Evolutionary conservation across 2,888 invertebrate species (phyloP), one percentile per base, ranked within the genome.

Genomic region (Notodonta dromedarius): DNA sequence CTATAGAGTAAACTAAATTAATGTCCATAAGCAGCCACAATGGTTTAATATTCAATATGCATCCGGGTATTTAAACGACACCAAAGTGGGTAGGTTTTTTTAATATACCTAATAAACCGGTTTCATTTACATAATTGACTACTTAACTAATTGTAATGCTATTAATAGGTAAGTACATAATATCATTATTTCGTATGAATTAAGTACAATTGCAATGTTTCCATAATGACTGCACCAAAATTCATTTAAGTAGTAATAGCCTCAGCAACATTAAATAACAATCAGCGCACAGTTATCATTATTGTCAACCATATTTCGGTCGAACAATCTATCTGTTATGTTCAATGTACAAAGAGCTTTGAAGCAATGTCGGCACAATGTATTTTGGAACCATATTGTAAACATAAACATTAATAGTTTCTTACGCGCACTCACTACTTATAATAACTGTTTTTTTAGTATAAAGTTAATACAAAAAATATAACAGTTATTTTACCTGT

Each of bases 401-500:
- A 54, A 54, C 39, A 54, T 6, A 1, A 35, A 39, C n/a, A 39
- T 54, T 39, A 39, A 54, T 54, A 35, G 39, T 39, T 54, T 39
- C 12, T 53, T 48, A 14, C 52, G 52, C 32, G 52, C 52, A 32
- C 32, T 52, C 7, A 32, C 24, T 52, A 13, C 48, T 24, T 13
- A 16, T 9, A n/a, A 16, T 7, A 16, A 16, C 16, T 9, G 16
- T 5, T 50, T 52, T 16, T 51, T 48, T n/a, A 54, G 14, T 50
- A 54, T 5, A 52, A 39, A 1, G 52, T 39, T 54, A 54, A 14
- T 54, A 24, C 35, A n/a, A 9, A 0, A 9, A 14, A 39, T n/a
- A n/a, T n/a, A 52, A 54, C 54, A 39, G 39, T 39, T 39, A 39
- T 54, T 54, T 54, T 80, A 93, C 93, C 93, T 90, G 90, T 90